These are phyloP conservation scores for Branchellion lobata DNA, from an alignment of 2,888 invertebrate species.

Conservation along the genomic window DNA sequence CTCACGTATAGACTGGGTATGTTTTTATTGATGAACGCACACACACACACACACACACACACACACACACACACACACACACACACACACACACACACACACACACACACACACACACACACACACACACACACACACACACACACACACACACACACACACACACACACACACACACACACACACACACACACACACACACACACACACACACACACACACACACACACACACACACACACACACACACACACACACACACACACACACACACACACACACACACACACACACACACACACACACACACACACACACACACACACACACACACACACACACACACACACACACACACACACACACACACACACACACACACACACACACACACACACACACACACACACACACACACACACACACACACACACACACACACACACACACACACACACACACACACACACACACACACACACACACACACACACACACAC, in stretches of 20 bases:
- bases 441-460: background rate
- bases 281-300: background rate
- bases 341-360: background rate
- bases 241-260: background rate
- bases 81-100: background rate
- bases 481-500: background rate
- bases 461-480: background rate
- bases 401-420: constrained; percentile 2
- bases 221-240: constrained; percentile 13
- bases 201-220: constrained; percentile 4
- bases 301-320: constrained; percentile 4
- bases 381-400: background rate
- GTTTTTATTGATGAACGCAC: too few relatives aligned
- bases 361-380: background rate
- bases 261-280: background rate
- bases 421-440: constrained; percentile 13
- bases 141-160: too few relatives aligned
- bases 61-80: background rate
- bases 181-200: background rate
- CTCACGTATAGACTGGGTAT: constrained; percentile 79
- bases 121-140: constrained; percentile 12
- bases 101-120: constrained; percentile 4
- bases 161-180: background rate
- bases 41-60: too few relatives aligned
- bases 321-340: constrained; percentile 13